phyloP scores from a whole-genome alignment of 1,140 invertebrate species.

The Trigoniulus corallinus region DNA sequence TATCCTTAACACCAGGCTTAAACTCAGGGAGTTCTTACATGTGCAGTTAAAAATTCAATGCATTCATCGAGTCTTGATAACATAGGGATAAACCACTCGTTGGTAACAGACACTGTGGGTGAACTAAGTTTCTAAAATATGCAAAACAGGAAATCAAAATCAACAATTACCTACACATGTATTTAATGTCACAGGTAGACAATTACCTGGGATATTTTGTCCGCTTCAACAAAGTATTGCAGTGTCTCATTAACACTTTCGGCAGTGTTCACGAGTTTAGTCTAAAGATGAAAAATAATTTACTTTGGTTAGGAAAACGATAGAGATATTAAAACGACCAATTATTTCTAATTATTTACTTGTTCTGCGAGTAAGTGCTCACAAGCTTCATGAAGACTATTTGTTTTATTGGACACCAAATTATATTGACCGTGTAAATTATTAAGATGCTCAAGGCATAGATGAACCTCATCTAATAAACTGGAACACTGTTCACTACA shows the following conservation, averaged over 20 bases:
- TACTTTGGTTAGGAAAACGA: too few relatives aligned
- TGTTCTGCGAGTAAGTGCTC: slow-evolving; percentile 77
- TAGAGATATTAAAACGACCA: neutral
- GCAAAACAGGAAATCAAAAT: slow-evolving; percentile 1
- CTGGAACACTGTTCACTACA: slow-evolving; percentile 49
- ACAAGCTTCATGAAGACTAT: slow-evolving; percentile 71
- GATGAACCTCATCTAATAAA: slow-evolving; percentile 40
- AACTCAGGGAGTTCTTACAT: slow-evolving; percentile 37
- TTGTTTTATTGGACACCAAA: slow-evolving; percentile 75
- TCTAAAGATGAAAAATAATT: slow-evolving; percentile 26
- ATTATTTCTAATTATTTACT: slow-evolving; percentile 19
- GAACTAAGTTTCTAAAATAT: slow-evolving; percentile 44
- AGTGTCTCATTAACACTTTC: slow-evolving; percentile 62
- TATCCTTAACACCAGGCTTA: neutral
- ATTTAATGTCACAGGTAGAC: neutral
- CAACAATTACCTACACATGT: neutral
- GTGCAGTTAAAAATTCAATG: slow-evolving; percentile 61
- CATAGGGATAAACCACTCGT: slow-evolving; percentile 61
- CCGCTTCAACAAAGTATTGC: slow-evolving; percentile 69
- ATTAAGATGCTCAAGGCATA: slow-evolving; percentile 48
- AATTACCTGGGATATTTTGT: slow-evolving; percentile 48
- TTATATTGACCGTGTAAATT: slow-evolving; percentile 58
- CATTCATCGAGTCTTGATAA: slow-evolving; percentile 72
- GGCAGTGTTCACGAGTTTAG: slow-evolving; percentile 54
- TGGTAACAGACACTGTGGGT: slow-evolving; percentile 58